Evolutionary conservation across 2,113 vertebrate genomes (phyloP).

Genomic region (Xenopus laevis): DNA sequence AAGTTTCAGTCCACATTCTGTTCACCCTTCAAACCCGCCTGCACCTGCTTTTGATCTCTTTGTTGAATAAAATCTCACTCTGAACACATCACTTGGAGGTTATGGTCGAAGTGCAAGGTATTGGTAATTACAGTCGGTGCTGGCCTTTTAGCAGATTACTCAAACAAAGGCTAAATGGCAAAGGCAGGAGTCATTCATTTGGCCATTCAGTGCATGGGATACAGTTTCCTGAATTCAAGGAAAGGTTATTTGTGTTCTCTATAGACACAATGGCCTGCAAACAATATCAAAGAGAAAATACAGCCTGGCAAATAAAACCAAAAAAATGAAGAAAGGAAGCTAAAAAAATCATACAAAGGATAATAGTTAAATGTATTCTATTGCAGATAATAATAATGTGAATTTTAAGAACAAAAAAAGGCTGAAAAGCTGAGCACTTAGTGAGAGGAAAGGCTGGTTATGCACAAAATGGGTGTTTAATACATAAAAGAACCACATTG

Average conservation of each 20-base stretch:
- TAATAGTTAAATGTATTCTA: no score
- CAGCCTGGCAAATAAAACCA: not conserved
- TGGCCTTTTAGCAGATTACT: slow-evolving; percentile 22
- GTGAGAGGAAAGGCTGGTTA: not conserved
- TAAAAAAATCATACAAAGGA: not conserved
- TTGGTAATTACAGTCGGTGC: not conserved
- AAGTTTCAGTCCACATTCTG: slow-evolving; percentile 17
- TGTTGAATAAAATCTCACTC: slow-evolving; percentile 23
- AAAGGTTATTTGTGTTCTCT: slow-evolving; percentile 1
- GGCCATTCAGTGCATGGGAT: not conserved
- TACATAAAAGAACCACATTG: not conserved
- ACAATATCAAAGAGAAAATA: not conserved
- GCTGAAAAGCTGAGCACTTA: not conserved
- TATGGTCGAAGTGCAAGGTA: slow-evolving; percentile 3
- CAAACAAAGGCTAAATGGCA: not conserved
- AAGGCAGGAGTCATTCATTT: not conserved
- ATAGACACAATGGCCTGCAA: not conserved
- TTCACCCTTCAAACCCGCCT: slow-evolving; percentile 10
- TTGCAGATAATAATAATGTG: not conserved
- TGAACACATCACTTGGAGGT: not conserved
- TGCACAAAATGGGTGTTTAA: not conserved
- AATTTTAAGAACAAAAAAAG: not conserved
- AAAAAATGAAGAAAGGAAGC: not conserved
- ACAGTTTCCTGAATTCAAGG: not conserved
- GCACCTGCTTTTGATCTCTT: slow-evolving; percentile 10